phyloP scores from a whole-genome alignment of 1,140 invertebrate genomes.

The Parasteatoda tepidariorum region DNA sequence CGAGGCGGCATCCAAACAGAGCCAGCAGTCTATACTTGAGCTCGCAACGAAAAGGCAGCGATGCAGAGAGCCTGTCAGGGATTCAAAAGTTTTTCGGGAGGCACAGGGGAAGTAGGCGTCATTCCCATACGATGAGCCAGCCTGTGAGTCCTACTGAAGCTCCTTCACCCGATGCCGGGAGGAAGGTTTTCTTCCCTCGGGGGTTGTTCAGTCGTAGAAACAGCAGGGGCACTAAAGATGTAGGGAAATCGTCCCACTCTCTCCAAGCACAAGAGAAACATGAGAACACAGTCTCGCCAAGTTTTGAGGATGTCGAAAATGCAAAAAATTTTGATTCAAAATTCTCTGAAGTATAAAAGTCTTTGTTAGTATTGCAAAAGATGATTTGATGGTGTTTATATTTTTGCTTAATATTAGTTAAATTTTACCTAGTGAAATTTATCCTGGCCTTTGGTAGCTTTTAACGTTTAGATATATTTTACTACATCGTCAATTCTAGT shows the following conservation, averaged over 20 bases:
- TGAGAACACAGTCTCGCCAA: neutral
- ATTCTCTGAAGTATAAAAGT: slow-evolving; percentile 17
- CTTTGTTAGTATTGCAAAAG: too few relatives aligned
- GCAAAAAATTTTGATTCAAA: slow-evolving; percentile 12
- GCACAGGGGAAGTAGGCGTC: neutral
- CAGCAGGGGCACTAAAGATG: slow-evolving; percentile 1
- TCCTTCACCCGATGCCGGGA: neutral
- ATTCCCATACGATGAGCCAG: slow-evolving; percentile 22
- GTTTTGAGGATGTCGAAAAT: slow-evolving; percentile 1
- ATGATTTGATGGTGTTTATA: too few relatives aligned
- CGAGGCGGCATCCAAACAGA: slow-evolving; percentile 12
- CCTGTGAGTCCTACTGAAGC: slow-evolving; percentile 35
- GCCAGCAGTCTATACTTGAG: slow-evolving; percentile 7
- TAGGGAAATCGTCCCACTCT: neutral
- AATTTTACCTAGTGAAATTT: too few relatives aligned
- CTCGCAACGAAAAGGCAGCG: neutral
- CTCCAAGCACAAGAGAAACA: neutral
- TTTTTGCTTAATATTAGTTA: too few relatives aligned
- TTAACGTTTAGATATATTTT: too few relatives aligned
- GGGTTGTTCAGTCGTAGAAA: slow-evolving; percentile 22
- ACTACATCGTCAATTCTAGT: too few relatives aligned
- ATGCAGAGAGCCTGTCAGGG: slow-evolving; percentile 19
- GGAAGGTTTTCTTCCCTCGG: slow-evolving; percentile 3
- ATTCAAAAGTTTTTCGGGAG: slow-evolving; percentile 29
- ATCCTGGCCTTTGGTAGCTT: too few relatives aligned